phyloP scores from a whole-genome alignment of 2,113 vertebrate genomes.

The Zingel zingel region DNA sequence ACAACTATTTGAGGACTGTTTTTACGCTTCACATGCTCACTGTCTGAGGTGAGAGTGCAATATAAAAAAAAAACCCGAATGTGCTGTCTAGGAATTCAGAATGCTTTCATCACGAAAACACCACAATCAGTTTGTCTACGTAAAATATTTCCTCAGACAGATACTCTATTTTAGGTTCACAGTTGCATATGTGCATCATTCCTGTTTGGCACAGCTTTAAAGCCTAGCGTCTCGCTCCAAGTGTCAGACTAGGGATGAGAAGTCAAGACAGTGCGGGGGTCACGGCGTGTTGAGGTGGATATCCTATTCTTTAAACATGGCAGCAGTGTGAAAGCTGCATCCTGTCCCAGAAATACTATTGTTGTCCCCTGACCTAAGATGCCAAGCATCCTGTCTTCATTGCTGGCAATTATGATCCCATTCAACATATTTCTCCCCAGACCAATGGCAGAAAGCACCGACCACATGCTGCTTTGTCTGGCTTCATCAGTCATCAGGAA shows the following conservation, averaged over 20 bases:
- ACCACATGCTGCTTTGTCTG: constrained; percentile 4
- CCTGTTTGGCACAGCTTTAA: constrained; percentile 62
- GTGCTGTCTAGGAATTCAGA: constrained; percentile 11
- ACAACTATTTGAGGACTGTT: not conserved
- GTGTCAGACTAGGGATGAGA: constrained; percentile 46
- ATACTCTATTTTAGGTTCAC: constrained; percentile 37
- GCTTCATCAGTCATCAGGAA: not conserved
- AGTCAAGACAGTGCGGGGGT: constrained; percentile 32
- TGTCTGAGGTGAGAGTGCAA: not conserved
- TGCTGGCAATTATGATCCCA: not conserved
- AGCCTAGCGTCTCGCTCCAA: constrained; percentile 9
- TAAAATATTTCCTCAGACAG: constrained; percentile 35
- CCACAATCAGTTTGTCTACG: constrained; percentile 5
- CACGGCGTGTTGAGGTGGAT: constrained; percentile 51
- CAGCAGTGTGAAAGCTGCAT: constrained; percentile 72
- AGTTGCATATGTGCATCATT: constrained; percentile 24
- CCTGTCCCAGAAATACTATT: constrained; percentile 71
- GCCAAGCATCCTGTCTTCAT: constrained; percentile 56
- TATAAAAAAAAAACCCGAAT: not conserved
- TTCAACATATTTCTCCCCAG: constrained; percentile 8
- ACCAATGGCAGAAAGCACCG: not conserved
- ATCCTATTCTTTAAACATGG: constrained; percentile 58
- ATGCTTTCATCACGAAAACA: not conserved
- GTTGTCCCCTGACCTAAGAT: constrained; percentile 42
- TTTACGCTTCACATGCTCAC: not conserved